phyloP scores from a whole-genome alignment of 2,888 invertebrate genomes.

The Neoaliturus tenellus region DNA sequence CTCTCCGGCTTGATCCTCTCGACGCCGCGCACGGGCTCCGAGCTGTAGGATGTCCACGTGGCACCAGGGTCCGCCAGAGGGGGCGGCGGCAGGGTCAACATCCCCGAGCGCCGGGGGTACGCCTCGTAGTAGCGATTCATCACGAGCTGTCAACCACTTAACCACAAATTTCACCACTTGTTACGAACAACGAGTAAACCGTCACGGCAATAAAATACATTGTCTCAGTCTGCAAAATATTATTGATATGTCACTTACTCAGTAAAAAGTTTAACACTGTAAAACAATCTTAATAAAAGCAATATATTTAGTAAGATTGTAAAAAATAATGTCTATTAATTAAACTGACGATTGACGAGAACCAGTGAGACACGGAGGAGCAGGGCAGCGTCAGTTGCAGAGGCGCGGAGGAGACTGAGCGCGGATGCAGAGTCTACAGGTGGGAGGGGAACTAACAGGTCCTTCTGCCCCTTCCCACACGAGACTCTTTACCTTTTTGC shows the following conservation, averaged over 20 bases:
- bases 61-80: slow-evolving; percentile 68
- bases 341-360: not conserved
- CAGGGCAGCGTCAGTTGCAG: not conserved
- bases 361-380: not conserved
- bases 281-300: too few species aligned
- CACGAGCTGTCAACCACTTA: slow-evolving; percentile 11
- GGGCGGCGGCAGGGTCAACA: slow-evolving; percentile 67
- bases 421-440: not conserved
- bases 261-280: too few species aligned
- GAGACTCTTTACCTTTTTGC: slow-evolving; percentile 41
- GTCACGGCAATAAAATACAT: not conserved
- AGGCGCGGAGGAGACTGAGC: slow-evolving; percentile 22
- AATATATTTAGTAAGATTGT: too few species aligned
- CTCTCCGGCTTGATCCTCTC: slow-evolving; percentile 83
- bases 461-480: slow-evolving; percentile 32
- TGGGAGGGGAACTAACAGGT: slow-evolving; percentile 45
- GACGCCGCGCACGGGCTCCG: slow-evolving; percentile 74
- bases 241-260: too few species aligned
- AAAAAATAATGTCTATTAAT: not conserved
- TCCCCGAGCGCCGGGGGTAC: slow-evolving; percentile 64
- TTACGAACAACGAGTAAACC: not conserved
- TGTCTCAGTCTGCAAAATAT: too few species aligned
- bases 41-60: slow-evolving; percentile 67
- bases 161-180: slow-evolving; percentile 19
- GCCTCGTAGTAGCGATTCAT: slow-evolving; percentile 69